Evolutionary conservation across 2,888 invertebrate genomes (phyloP), one percentile per base, ranked within the genome.

Genomic region (Epistrophella euchroma): DNA sequence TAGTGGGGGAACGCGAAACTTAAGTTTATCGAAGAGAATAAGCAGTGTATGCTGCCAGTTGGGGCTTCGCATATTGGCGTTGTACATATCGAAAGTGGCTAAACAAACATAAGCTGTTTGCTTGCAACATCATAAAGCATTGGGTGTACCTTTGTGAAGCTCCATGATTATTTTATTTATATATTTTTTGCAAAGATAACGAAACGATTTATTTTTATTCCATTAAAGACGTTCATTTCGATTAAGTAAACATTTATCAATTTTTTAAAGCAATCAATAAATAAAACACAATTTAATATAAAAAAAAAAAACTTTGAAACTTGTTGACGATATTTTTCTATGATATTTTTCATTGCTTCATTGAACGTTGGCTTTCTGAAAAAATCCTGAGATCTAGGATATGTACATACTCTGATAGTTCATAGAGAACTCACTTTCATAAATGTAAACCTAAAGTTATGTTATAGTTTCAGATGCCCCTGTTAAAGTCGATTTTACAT

Each of bases 81-180:
- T 37, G 17, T n/a, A n/a, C n/a, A n/a, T 52, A 71, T 74, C n/a
- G 37, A 52, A 78, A 86, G 73, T 82, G 70, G 64, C n/a, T 80
- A 56, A 25, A 37, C 17, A 47, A 76, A 76, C 77, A 70, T 81
- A 73, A 81, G 77, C 73, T 71, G 73, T 76, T 25, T 15, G 4
- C 17, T 72, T 55, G 72, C 68, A 60, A 47, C 17, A 64, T 28
- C 45, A 15, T 28, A 35, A 68, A 19, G n/a, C 25, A 47, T 45
- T 56, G n/a, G 17, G 11, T 32, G 37, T 60, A 37, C 25, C 9
- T 22, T 52, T 15, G 22, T 15, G 11, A 25, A 52, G 19, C 37
- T 2, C 22, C 1, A 35, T 68, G 50, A 52, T n/a, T 13, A 52
- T 55, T 70, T 37, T 9, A n/a, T 47, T 50, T 22, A 10, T 52